Evolutionary conservation across 2,797 vertebrate species (phyloP), one percentile per base, ranked within the genome.

Genomic region (Acanthurus tractus): DNA sequence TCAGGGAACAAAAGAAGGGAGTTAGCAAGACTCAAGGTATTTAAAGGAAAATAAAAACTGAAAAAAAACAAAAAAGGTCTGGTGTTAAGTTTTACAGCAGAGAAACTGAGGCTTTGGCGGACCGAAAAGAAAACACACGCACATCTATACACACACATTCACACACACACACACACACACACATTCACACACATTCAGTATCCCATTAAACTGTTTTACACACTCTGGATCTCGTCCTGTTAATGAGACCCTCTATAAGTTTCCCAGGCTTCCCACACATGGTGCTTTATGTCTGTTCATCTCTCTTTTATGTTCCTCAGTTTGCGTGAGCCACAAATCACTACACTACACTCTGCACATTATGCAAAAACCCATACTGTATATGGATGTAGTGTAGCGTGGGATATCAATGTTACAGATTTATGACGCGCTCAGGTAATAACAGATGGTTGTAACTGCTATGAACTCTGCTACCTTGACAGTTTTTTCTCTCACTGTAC

Each of bases 241-340:
- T 90, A 89, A 93, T 91, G 85, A 92, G 83, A 63, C 62, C 49
- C 76, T 85, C 71, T 78, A 66, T 81, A 85, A 72, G 78, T 84
- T 86, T 88, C 79, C 76, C 70, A 70, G 74, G 73, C 62, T 84
- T 79, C 74, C 76, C 78, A 71, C 85, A 85, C 83, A 78, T 42
- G 18, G 55, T 50, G 58, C 52, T 81, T 86, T 86, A 88, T 86
- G 70, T 82, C 82, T 79, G 77, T 63, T 83, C 82, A 79, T 77
- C 75, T 82, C 78, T 63, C 74, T 79, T 76, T 81, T 59, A 79
- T 79, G 75, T 73, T 65, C 66, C 57, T 63, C 78, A 42, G 55
- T 83, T 82, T 78, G 72, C 74, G 52, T 40, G 70, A 71, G 52
- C 36, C 72, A 78, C 73, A 84, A 86, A 92, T 88, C 86, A 87